Percentiles rank a stretch among this genome's conserved stretches.
These are phyloP conservation scores for Eclectus roratus DNA, from an alignment of 2,113 vertebrate genomes.

Conservation along the genomic window DNA sequence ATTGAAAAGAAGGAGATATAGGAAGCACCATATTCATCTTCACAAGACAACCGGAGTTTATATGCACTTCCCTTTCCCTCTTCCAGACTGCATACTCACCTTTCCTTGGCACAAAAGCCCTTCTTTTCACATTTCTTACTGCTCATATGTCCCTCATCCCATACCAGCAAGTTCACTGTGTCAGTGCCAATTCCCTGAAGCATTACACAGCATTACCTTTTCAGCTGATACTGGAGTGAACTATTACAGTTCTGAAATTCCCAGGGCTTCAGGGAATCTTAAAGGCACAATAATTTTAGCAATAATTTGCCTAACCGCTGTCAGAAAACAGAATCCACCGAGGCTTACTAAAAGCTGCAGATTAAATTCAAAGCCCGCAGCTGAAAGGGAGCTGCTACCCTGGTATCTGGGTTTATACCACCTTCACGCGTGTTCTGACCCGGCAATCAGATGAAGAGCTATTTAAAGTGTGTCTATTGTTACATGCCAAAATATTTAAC, in stretches of 20 bases:
- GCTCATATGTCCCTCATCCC: background rate
- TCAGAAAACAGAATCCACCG: background rate
- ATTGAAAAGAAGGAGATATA: background rate
- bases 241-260: background rate
- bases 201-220: constrained; percentile 47
- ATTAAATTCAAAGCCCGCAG: background rate
- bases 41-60: background rate
- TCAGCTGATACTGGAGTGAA: background rate
- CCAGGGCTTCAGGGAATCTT: background rate
- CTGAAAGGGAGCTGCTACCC: background rate
- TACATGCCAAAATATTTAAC: constrained; percentile 26
- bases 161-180: background rate
- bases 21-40: background rate
- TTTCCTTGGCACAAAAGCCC: background rate
- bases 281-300: background rate
- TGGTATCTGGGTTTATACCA: background rate
- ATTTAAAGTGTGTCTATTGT: constrained; percentile 30
- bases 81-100: background rate
- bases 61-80: background rate
- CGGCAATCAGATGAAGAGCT: background rate
- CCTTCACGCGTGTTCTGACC: background rate
- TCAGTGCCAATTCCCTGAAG: background rate
- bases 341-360: background rate
- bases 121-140: background rate
- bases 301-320: background rate